These are phyloP conservation scores for Hypocryptadius cinnamomeus DNA, from an alignment of 2,113 vertebrate genomes.

Conservation along the genomic window DNA sequence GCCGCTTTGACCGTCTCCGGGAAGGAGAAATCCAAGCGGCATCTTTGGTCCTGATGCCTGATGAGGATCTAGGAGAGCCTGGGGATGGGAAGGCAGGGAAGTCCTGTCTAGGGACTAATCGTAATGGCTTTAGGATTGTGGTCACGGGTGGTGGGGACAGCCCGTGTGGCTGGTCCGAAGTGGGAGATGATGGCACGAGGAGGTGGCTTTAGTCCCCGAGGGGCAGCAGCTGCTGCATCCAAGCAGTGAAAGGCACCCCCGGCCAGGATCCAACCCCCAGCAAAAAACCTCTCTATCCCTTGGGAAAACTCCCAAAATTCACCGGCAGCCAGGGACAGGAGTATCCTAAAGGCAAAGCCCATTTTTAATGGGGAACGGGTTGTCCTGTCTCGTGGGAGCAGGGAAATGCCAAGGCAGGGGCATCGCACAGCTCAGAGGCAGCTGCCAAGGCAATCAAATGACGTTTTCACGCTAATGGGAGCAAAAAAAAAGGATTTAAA, in stretches of 20 bases:
- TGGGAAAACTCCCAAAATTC: background rate
- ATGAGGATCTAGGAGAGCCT: background rate
- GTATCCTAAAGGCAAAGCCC: background rate
- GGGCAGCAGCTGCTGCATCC: background rate
- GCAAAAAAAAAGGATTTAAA: background rate
- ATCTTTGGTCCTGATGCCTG: background rate
- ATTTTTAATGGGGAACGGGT: fast-evolving
- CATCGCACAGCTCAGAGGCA: background rate
- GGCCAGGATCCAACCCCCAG: background rate
- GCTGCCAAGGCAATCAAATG: background rate
- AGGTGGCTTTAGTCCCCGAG: fast-evolving
- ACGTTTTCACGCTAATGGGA: background rate
- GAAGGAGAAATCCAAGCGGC: background rate
- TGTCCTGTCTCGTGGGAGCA: background rate
- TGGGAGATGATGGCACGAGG: fast-evolving
- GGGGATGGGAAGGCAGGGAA: background rate
- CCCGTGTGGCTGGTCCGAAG: fast-evolving
- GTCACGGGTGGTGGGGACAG: background rate
- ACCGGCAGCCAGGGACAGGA: background rate
- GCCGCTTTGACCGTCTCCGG: background rate
- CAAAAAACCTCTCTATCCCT: background rate
- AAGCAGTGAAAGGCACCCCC: background rate
- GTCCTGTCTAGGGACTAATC: background rate
- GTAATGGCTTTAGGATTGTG: fast-evolving
- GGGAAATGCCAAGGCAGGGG: background rate